Conservation (phyloP, 2,113 vertebrate genomes). For the Bubalus kerabau region DNA sequence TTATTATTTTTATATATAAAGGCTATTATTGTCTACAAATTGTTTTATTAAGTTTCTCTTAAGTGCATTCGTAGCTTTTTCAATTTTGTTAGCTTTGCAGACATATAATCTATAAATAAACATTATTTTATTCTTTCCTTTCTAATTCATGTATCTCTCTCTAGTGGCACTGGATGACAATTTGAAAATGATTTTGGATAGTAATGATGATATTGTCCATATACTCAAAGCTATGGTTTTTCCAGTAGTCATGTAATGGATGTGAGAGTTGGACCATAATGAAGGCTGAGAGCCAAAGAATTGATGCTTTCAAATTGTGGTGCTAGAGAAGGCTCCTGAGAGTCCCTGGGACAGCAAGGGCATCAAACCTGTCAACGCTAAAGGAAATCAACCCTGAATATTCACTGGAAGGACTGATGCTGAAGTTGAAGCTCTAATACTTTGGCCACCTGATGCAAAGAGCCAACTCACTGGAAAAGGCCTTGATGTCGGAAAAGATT, state of each 20-base stretch:
- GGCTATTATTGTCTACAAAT: background rate
- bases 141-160: background rate
- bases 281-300: background rate
- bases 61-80: background rate
- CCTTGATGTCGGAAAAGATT: background rate
- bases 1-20: slow-evolving; percentile 9
- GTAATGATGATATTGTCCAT: background rate
- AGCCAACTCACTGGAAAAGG: background rate
- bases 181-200: background rate
- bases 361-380: background rate
- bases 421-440: background rate
- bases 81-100: background rate
- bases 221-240: background rate
- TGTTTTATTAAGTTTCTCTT: background rate
- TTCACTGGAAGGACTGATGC: background rate
- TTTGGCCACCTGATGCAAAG: background rate
- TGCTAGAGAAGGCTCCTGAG: background rate
- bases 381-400: background rate
- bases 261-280: background rate
- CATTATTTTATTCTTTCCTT: background rate
- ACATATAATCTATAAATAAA: background rate
- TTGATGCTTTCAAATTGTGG: background rate
- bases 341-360: background rate
- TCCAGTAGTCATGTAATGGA: background rate
- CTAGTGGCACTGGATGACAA: background rate